Evolutionary conservation across 35 echinoderm and acorn worm species (phyloP).

Genomic region (Patiria miniata): DNA sequence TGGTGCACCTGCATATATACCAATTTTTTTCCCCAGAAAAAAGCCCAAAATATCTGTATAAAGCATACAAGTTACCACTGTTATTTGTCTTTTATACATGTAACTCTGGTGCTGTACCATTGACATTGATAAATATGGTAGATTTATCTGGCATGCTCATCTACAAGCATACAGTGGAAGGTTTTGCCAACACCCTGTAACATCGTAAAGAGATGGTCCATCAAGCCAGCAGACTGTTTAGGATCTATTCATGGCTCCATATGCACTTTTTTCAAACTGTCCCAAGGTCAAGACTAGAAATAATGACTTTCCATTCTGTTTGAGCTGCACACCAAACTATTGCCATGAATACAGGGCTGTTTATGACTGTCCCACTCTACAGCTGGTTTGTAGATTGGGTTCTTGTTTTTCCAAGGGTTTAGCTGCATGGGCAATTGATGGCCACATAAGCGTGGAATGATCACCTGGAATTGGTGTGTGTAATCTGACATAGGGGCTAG

Average conservation of each 20-base stretch:
- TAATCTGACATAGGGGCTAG: not conserved
- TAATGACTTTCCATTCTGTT: conserved; percentile 23
- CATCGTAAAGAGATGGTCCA: not conserved
- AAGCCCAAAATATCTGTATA: no score
- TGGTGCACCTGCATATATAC: no score
- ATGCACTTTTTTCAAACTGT: conserved; percentile 16
- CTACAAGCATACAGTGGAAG: not conserved
- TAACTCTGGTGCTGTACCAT: not conserved
- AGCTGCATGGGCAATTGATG: conserved; percentile 30
- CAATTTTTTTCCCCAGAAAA: no score
- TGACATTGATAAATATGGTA: conserved; percentile 14
- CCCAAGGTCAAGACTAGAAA: conserved; percentile 13
- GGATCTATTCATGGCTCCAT: conserved; percentile 18
- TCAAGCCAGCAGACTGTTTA: not conserved
- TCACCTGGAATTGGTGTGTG: conserved; percentile 32
- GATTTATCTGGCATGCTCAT: conserved; percentile 1
- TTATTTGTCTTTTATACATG: not conserved
- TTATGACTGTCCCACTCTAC: not conserved
- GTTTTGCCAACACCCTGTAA: no score
- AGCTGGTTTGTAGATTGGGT: conserved; percentile 8
- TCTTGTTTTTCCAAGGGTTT: conserved; percentile 28
- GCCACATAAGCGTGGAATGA: conserved; percentile 30
- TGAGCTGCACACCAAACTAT: not conserved
- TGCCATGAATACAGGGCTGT: conserved; percentile 4
- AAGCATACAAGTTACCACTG: no score